Base-by-base conservation (phyloP, 2,797 vertebrate genomes). In the Onychomys arenicola region DNA sequence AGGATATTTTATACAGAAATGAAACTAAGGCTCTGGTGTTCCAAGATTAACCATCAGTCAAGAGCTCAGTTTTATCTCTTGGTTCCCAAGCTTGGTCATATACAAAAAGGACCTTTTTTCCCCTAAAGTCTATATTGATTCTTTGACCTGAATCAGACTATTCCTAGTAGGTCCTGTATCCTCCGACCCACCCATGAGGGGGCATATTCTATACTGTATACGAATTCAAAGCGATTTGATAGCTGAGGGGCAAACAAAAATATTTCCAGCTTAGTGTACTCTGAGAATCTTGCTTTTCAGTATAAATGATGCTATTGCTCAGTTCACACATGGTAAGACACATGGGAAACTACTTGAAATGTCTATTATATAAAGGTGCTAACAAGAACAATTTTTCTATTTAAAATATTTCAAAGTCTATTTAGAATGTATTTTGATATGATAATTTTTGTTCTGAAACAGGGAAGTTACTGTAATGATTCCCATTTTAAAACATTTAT, bases 401-500 rank as follows among this genome's bases (percentile, higher is more conserved):
- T 94, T 83, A 93, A 80, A 5, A 73, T 40, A 14, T 57, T 55
- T 91, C 94, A 82, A 91, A 40, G 59, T 65, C 27, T 61, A 76
- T 46, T 86, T 92, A 43, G 29, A 93, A 94, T 73, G 3, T 67
- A 61, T 65, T 95, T 93, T 89, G 17, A 93, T 95, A 93, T 34
- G 57, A 61, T 95, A 61, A 89, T 69, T 71, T 96, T 81, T 90
- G 29, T 90, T 78, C 85, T 87, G 65, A 93, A 89, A 96, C 43
- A 93, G 95, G 89, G 77, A 73, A 75, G 6, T 19, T 71, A 94
- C 46, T 89, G 21, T 88, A 89, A 16, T 93, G n/a, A 75, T 59
- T 86, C 34, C 23, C 67, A 92, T 93, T 93, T 52, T 55, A 95
- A 95, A 95, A 89, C 63, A 61, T 92, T 94, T 90, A 93, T 94